A percentile compares a stretch with the other conserved stretches of the same genome.
phyloP scores from a whole-genome alignment of 1,140 invertebrate genomes.

The Pemphigus obesinymphae region DNA sequence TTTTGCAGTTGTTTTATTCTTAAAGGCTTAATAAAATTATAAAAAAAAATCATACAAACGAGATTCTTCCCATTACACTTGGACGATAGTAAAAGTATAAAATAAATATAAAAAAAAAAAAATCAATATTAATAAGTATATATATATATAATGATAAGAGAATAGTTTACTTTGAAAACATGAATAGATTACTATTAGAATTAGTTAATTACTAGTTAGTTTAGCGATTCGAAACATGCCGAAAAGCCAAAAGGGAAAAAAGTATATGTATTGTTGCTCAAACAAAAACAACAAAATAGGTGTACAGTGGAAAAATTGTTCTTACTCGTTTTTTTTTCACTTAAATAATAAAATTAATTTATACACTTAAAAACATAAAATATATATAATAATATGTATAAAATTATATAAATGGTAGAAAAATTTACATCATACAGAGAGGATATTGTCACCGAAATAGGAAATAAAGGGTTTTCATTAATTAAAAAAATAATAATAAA shows the following conservation, averaged over 20 bases:
- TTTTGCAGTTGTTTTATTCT: conserved; percentile 38
- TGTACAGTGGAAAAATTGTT: neutral
- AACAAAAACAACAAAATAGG: conserved; percentile 26
- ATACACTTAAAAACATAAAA: conserved; percentile 42
- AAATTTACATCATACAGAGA: conserved; percentile 41
- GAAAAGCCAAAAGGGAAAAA: neutral
- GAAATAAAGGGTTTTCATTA: conserved; percentile 33
- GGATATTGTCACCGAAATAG: conserved; percentile 41
- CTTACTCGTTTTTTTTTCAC: conserved; percentile 22
- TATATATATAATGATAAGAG: neutral
- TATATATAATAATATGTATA: conserved; percentile 40
- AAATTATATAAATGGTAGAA: conserved; percentile 42
- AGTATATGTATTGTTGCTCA: neutral
- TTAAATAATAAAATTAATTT: conserved; percentile 41
- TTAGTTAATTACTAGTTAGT: conserved; percentile 15
- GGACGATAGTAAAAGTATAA: conserved; percentile 28
- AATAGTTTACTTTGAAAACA: conserved; percentile 22
- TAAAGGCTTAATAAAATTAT: conserved; percentile 39
- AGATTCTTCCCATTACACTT: conserved; percentile 39
- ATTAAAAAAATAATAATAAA: conserved; percentile 33
- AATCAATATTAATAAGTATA: conserved; percentile 25
- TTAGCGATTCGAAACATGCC: neutral
- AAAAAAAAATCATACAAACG: conserved; percentile 37
- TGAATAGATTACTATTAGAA: conserved; percentile 16
- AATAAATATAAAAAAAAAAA: conserved; percentile 33